Base-by-base conservation (phyloP, 2,888 invertebrate genomes). In the Hedychridium roseum region DNA sequence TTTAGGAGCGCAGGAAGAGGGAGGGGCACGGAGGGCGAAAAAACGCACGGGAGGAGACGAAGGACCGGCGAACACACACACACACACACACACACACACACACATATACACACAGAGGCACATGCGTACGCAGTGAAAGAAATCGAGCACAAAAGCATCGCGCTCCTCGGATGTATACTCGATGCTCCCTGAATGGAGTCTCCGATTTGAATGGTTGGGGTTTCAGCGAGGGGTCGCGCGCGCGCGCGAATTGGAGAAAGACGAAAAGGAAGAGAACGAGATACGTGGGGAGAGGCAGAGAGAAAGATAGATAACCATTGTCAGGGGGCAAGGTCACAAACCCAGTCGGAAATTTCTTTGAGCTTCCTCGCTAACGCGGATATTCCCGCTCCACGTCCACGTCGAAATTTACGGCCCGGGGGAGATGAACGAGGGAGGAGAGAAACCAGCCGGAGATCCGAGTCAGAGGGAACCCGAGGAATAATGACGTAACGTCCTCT, bases 311-410 rank as follows among this genome's bases (percentile, higher is more conserved):
- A n/a, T n/a, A n/a, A n/a, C 64, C 64, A 73, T 78, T 76, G 75
- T 75, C 46, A 64, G 61, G 43, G 53, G 66, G 67, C 77, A 78
- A 78, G 78, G 78, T 76, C 76, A 76, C 74, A 76, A 76, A 76
- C 75, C 70, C 71, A 69, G 68, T 68, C 68, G 68, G 65, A 69
- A 64, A 66, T 68, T 74, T 69, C 70, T 72, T 73, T 71, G 64
- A 60, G 56, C 60, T 63, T 66, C 59, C 60, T 60, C 39, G 43
- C 50, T 52, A 54, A 54, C 54, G 57, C 63, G 57, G 53, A 62
- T 62, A 57, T 59, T 60, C 20, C 37, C 4, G 28, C 18, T 30
- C 20, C 16, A 6, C 43, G 47, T 45, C 44, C 52, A 30, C 38
- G 27, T 48, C 43, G 44, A 50, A 65, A 61, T 58, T 57, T 60